Evolutionary conservation across 2,888 invertebrate genomes (phyloP).

Genomic region (Malthinus flaveolus): DNA sequence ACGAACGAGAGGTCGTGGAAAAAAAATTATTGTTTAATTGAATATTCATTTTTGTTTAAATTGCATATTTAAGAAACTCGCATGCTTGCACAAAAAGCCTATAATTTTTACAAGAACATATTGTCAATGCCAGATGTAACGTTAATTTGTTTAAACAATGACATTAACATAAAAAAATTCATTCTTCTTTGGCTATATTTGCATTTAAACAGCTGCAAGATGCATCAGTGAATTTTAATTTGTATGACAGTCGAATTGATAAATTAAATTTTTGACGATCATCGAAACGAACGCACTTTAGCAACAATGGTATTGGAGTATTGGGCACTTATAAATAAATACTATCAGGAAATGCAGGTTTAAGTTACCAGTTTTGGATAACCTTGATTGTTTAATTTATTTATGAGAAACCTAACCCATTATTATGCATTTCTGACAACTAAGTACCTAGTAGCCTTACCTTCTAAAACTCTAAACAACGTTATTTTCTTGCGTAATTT

Average conservation of each 20-base stretch:
- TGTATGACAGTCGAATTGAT: neutral
- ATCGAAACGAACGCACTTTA: neutral
- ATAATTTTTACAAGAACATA: conserved; percentile 2
- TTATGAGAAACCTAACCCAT: conserved; percentile 51
- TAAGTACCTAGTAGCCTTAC: conserved; percentile 40
- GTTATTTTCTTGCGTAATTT: conserved; percentile 31
- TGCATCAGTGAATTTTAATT: conserved; percentile 16
- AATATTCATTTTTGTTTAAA: too few species aligned
- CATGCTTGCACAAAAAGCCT: neutral
- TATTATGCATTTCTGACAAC: conserved; percentile 48
- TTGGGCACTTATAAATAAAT: conserved; percentile 30
- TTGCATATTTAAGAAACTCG: neutral
- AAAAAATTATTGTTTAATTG: too few species aligned
- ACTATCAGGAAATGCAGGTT: conserved; percentile 39
- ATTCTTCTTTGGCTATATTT: conserved; percentile 8
- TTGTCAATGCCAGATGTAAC: conserved; percentile 7
- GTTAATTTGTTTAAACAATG: conserved; percentile 10
- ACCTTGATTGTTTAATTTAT: conserved; percentile 52
- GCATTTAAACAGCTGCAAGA: conserved; percentile 13
- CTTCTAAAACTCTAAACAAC: conserved; percentile 31
- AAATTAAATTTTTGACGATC: conserved; percentile 8
- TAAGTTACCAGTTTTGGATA: conserved; percentile 50
- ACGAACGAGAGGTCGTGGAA: too few species aligned
- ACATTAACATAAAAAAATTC: conserved; percentile 7
- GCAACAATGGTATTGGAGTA: conserved; percentile 32